Conservation (phyloP, 1,140 invertebrate species). For the Drosophila ambigua region DNA sequence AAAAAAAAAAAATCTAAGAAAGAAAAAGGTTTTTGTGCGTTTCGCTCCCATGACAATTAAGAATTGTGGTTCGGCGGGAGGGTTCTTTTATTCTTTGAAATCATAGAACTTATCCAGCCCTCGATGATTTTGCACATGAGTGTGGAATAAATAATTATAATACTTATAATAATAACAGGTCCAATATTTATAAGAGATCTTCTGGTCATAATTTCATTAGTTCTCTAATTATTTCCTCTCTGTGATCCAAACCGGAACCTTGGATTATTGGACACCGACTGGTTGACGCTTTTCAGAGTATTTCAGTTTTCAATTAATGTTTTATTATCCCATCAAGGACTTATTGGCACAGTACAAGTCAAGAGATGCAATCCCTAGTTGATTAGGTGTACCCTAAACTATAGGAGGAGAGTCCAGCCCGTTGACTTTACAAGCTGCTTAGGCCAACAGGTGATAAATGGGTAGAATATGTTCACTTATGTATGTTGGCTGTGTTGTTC, state of each 20-base stretch:
- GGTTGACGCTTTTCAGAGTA: no score
- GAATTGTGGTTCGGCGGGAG: constrained; percentile 13
- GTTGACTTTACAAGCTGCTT: constrained; percentile 76
- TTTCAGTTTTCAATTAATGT: no score
- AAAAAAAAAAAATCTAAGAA: constrained; percentile 39
- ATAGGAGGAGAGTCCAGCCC: constrained; percentile 35
- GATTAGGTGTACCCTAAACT: not conserved
- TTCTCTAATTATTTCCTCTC: no score
- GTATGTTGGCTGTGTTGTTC: constrained; percentile 8
- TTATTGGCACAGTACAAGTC: no score
- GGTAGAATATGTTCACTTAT: constrained; percentile 8
- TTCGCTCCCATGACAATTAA: constrained; percentile 76
- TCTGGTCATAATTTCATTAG: no score
- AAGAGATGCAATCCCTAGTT: not conserved
- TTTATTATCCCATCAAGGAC: no score
- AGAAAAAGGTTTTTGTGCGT: constrained; percentile 36
- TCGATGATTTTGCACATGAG: not conserved
- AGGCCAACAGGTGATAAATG: constrained; percentile 17
- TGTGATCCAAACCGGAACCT: no score
- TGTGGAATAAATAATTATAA: not conserved
- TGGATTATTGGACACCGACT: no score
- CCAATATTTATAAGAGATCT: no score
- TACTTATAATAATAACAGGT: no score
- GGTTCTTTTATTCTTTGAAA: constrained; percentile 22
- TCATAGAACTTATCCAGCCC: constrained; percentile 26